A percentile compares a stretch with the other conserved stretches of the same genome.
Conservation (phyloP, 2,888 invertebrate species). For the Operophtera brumata region DNA sequence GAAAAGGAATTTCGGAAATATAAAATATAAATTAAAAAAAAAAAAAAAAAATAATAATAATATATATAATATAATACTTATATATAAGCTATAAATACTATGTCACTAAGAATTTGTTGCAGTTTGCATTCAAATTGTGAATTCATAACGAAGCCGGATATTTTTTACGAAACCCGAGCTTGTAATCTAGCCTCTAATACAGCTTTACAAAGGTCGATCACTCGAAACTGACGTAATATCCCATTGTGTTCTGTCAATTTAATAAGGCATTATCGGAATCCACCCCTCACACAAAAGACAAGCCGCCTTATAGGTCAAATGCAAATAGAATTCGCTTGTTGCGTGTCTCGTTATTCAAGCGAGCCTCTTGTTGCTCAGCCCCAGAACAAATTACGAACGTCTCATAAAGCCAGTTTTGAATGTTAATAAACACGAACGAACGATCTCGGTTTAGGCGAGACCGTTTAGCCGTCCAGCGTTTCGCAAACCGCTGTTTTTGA, state of each 20-base stretch:
- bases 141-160: too few species aligned
- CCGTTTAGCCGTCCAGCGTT: background rate
- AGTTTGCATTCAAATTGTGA: background rate
- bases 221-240: slow-evolving; percentile 7
- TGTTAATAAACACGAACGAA: slow-evolving; percentile 70
- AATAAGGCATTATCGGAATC: slow-evolving; percentile 16
- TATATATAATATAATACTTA: too few species aligned
- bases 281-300: slow-evolving; percentile 47
- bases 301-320: slow-evolving; percentile 69
- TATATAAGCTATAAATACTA: background rate
- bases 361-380: slow-evolving; percentile 55
- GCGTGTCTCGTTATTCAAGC: slow-evolving; percentile 62
- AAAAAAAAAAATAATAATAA: too few species aligned
- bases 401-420: slow-evolving; percentile 65
- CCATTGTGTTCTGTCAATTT: slow-evolving; percentile 10
- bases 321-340: slow-evolving; percentile 71
- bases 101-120: too few species aligned
- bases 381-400: slow-evolving; percentile 68
- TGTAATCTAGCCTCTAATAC: background rate
- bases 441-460: slow-evolving; percentile 47
- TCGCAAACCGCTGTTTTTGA: slow-evolving; percentile 50
- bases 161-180: too few species aligned
- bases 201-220: background rate
- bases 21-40: too few species aligned
- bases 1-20: too few species aligned